Evolutionary conservation across 1,140 invertebrate species (phyloP).

Genomic region (Lysiphlebus fabarum): DNA sequence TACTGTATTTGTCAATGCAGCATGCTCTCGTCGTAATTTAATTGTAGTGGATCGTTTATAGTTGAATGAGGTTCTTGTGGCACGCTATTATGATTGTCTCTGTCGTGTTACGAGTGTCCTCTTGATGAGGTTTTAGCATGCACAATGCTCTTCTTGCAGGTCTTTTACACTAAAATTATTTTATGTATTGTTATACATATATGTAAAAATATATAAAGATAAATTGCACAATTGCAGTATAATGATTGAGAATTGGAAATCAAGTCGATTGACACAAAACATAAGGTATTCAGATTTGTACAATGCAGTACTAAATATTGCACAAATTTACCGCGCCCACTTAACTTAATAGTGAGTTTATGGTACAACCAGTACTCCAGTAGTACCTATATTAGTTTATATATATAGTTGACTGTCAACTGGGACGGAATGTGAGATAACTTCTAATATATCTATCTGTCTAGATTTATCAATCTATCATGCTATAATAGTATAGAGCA

Average conservation of each 20-base stretch:
- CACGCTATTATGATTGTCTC: conserved; percentile 33
- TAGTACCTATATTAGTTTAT: conserved; percentile 37
- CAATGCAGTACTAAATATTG: neutral
- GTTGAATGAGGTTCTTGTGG: conserved; percentile 44
- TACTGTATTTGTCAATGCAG: no score
- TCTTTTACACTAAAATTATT: conserved; percentile 3
- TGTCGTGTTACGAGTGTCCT: conserved; percentile 35
- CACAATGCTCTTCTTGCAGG: neutral
- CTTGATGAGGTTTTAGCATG: conserved; percentile 20
- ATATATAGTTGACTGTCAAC: conserved; percentile 35
- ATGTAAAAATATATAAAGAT: neutral
- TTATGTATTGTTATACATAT: no score
- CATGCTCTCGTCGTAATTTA: conserved; percentile 27
- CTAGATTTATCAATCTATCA: conserved; percentile 32
- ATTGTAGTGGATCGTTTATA: conserved; percentile 52
- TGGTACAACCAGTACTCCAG: no score
- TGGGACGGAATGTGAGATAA: no score
- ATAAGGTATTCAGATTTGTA: no score
- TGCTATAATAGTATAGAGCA: conserved; percentile 36
- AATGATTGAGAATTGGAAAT: neutral
- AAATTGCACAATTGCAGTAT: neutral
- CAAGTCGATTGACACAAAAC: no score
- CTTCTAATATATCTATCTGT: no score
- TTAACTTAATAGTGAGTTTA: conserved; percentile 1
- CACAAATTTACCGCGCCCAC: conserved; percentile 21